These are phyloP conservation scores for Microcebus tavaratra DNA, from an alignment of 2,113 vertebrate species.

Conservation along the genomic window DNA sequence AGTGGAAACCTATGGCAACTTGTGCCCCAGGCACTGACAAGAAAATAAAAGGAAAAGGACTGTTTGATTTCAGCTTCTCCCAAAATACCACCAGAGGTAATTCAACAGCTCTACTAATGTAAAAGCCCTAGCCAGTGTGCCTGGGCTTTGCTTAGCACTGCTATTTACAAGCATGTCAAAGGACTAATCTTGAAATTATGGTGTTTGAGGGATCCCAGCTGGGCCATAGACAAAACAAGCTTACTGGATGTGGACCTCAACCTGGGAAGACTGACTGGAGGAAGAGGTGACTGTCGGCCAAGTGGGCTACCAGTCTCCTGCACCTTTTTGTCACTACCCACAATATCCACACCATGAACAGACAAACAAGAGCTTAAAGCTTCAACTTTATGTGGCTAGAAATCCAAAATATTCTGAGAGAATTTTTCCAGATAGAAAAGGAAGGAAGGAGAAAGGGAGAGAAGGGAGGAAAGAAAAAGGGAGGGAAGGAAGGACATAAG, in stretches of 20 bases:
- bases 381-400: background rate
- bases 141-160: background rate
- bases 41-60: background rate
- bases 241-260: background rate
- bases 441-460: too few species aligned
- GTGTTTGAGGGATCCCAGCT: background rate
- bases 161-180: background rate
- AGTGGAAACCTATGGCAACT: background rate
- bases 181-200: background rate
- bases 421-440: too few species aligned
- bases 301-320: too few species aligned
- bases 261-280: background rate
- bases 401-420: background rate
- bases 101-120: background rate
- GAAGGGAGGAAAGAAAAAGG: too few species aligned
- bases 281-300: background rate
- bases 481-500: too few species aligned
- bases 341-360: background rate
- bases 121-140: background rate
- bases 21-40: background rate
- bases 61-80: background rate
- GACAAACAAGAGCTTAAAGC: background rate
- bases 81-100: background rate
- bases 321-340: background rate
- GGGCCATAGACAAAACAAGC: background rate